Conservation (phyloP, 2,113 vertebrate genomes). For the Silurus meridionalis region DNA sequence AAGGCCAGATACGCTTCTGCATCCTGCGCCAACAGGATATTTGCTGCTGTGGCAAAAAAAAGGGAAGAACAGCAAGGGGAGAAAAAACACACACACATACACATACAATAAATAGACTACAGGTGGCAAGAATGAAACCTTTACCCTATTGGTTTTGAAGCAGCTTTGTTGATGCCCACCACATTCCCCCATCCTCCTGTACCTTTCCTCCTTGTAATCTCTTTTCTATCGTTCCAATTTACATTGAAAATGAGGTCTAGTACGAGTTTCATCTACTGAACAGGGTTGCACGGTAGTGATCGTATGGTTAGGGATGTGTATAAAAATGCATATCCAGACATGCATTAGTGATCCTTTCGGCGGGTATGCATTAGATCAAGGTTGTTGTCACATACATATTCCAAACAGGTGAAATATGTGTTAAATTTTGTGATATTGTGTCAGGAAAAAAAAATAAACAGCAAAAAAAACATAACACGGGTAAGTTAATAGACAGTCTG, state of each 20-base stretch:
- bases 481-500: constrained; percentile 61
- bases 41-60: constrained; percentile 90
- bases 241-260: constrained; percentile 79
- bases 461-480: constrained; percentile 56
- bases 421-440: constrained; percentile 7
- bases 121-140: constrained; percentile 56
- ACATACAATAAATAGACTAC: constrained; percentile 43
- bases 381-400: no score
- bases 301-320: constrained; percentile 56
- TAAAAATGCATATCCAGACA: constrained; percentile 3
- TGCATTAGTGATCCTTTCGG: constrained; percentile 15
- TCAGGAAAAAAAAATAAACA: constrained; percentile 57
- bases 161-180: constrained; percentile 43
- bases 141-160: constrained; percentile 47
- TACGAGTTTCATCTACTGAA: constrained; percentile 79
- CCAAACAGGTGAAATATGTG: no score
- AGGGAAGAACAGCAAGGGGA: constrained; percentile 66
- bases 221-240: constrained; percentile 87
- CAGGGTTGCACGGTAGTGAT: constrained; percentile 58
- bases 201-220: constrained; percentile 69
- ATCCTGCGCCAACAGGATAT: constrained; percentile 90
- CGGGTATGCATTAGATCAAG: constrained; percentile 6
- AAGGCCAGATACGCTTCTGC: constrained; percentile 81
- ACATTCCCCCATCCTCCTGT: constrained; percentile 1
- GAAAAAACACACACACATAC: constrained; percentile 45